These are phyloP conservation scores for Petaurus breviceps DNA, from an alignment of 2,113 vertebrate genomes.

Conservation along the genomic window DNA sequence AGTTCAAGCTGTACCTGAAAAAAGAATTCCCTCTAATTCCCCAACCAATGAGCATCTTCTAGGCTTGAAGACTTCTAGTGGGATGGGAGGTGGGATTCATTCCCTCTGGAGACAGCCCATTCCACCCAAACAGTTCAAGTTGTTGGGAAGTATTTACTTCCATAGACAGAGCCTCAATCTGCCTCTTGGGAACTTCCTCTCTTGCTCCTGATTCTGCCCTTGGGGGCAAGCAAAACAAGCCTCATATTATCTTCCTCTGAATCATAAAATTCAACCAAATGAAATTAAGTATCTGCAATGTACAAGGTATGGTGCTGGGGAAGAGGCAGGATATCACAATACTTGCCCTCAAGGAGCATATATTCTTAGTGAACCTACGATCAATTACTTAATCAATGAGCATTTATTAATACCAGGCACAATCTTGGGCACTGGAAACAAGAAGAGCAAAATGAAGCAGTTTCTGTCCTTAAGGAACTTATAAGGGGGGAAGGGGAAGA, in stretches of 20 bases:
- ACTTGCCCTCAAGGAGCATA: neutral
- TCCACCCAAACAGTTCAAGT: neutral
- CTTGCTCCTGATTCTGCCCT: neutral
- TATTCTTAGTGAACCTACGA: neutral
- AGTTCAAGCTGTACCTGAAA: neutral
- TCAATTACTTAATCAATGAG: neutral
- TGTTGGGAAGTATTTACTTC: neutral
- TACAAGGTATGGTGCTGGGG: neutral
- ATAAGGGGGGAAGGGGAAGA: neutral
- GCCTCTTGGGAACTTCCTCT: neutral
- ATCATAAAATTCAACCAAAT: neutral
- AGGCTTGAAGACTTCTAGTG: neutral
- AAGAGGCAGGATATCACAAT: neutral
- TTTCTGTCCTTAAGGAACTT: neutral
- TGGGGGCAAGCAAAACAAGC: neutral
- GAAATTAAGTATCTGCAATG: neutral
- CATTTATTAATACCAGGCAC: neutral
- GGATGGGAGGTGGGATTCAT: neutral
- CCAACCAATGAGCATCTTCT: neutral
- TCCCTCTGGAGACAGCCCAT: neutral
- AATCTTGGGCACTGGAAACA: neutral
- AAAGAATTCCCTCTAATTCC: neutral
- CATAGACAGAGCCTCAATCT: neutral
- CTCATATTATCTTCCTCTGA: neutral
- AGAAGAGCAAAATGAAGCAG: neutral